Conservation (phyloP, 2,113 vertebrate genomes). For the Peromyscus polionotus region DNA sequence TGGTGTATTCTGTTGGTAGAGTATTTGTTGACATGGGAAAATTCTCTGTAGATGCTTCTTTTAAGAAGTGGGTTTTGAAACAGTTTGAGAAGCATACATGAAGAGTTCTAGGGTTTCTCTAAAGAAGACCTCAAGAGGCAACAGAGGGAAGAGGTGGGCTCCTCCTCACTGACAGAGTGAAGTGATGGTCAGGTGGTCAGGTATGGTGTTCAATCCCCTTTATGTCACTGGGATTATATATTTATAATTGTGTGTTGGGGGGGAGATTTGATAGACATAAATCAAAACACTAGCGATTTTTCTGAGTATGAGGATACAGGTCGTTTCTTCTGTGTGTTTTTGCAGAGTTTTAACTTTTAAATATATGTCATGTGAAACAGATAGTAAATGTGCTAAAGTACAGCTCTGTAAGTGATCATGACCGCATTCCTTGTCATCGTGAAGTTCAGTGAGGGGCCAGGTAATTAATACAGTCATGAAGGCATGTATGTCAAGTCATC, state of each 20-base stretch:
- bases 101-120: not conserved
- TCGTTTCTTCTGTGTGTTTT: not conserved
- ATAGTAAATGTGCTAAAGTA: not conserved
- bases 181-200: accelerated
- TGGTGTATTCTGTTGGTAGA: not conserved
- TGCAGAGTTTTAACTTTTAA: slow-evolving; percentile 10
- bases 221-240: not conserved
- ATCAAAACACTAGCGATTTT: not conserved
- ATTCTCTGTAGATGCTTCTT: not conserved
- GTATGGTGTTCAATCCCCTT: not conserved
- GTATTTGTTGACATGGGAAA: slow-evolving; percentile 26
- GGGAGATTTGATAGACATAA: not conserved
- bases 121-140: not conserved
- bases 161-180: not conserved
- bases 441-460: not conserved
- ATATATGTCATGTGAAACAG: not conserved
- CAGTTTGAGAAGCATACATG: not conserved
- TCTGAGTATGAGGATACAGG: not conserved
- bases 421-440: not conserved
- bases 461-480: not conserved
- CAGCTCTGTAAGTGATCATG: not conserved
- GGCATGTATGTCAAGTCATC: accelerated
- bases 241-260: not conserved
- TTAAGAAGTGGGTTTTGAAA: not conserved
- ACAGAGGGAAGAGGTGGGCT: not conserved